Conservation (phyloP, 2,888 invertebrate genomes). For the Bellardia pandia region DNA sequence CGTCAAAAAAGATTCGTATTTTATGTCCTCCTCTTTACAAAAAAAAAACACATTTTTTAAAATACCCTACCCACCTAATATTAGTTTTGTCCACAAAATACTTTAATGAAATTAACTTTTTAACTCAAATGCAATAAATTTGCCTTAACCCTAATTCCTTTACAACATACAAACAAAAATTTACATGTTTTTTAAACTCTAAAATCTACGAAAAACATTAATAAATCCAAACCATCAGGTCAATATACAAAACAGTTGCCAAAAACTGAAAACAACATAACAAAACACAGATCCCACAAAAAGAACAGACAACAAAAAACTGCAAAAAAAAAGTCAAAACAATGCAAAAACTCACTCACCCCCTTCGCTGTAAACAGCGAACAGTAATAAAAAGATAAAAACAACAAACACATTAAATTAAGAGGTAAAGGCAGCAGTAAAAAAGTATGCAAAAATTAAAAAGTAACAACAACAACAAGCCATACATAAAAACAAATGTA, state of each 20-base stretch:
- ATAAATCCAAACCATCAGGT: constrained; percentile 15
- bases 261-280: constrained; percentile 33
- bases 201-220: constrained; percentile 24
- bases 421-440: constrained; percentile 41
- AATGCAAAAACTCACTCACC: constrained; percentile 10
- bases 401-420: not conserved
- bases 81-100: not conserved
- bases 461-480: constrained; percentile 43
- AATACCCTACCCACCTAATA: no score
- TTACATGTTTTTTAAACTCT: constrained; percentile 5
- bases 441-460: constrained; percentile 43
- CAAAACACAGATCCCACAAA: constrained; percentile 29
- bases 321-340: constrained; percentile 24
- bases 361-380: not conserved
- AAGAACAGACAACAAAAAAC: constrained; percentile 28
- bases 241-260: constrained; percentile 39
- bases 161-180: not conserved
- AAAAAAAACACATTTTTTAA: no score
- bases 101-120: not conserved
- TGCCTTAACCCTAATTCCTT: not conserved
- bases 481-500: constrained; percentile 76
- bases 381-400: constrained; percentile 54
- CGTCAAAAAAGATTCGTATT: no score
- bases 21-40: no score
- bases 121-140: not conserved